These are phyloP conservation scores for Craseonycteris thonglongyai DNA, from an alignment of 2,113 vertebrate species.

Conservation along the genomic window DNA sequence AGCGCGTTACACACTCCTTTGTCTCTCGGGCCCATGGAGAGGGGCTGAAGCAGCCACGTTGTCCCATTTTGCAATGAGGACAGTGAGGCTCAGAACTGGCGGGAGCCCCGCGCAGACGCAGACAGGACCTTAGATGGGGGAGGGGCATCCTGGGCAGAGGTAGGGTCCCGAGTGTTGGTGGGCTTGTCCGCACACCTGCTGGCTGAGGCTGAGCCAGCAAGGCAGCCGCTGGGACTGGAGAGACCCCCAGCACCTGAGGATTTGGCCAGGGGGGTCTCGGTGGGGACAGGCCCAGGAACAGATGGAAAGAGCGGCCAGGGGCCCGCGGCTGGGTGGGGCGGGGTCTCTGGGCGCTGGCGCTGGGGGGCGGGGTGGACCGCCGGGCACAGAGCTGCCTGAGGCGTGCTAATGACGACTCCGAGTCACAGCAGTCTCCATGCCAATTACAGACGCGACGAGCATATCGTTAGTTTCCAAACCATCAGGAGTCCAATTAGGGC, in stretches of 20 bases:
- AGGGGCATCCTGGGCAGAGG: accelerated
- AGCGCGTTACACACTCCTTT: accelerated
- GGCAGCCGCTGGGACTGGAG: background rate
- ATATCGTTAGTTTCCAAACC: slow-evolving; percentile 27
- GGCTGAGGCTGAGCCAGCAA: accelerated
- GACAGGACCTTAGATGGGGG: background rate
- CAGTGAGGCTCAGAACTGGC: background rate
- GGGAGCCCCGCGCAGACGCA: accelerated
- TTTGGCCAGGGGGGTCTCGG: no score
- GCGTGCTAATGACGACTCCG: background rate
- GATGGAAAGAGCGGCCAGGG: background rate
- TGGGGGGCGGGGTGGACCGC: background rate
- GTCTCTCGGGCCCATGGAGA: background rate
- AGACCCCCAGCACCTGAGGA: background rate
- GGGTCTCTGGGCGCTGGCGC: background rate
- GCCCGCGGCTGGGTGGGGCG: no score
- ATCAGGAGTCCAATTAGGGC: slow-evolving; percentile 72
- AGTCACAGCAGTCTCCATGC: slow-evolving; percentile 1
- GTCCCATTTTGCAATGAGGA: background rate
- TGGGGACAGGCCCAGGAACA: background rate
- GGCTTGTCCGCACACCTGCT: accelerated
- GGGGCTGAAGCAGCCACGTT: background rate
- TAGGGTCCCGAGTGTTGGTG: accelerated
- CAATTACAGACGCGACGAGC: slow-evolving; percentile 50
- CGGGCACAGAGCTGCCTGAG: accelerated